phyloP scores from a whole-genome alignment of 2,113 vertebrate genomes.

The Tragelaphus scriptus region DNA sequence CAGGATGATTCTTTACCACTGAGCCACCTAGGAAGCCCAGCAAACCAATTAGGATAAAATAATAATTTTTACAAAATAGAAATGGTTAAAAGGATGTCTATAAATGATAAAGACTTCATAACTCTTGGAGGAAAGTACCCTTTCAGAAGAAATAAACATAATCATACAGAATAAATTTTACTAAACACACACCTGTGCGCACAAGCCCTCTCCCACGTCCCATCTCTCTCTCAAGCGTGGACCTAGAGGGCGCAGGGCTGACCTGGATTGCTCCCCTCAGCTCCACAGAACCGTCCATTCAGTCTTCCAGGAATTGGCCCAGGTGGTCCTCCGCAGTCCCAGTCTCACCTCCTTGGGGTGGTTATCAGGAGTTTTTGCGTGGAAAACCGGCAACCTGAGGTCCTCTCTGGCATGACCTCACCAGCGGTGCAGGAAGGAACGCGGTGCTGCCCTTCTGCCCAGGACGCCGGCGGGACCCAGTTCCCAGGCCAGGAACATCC shows the following conservation, averaged over 20 bases:
- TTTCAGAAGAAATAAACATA: neutral
- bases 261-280: conserved; percentile 61
- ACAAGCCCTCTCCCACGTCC: neutral
- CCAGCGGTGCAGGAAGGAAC: neutral
- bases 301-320: conserved; percentile 25
- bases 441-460: neutral
- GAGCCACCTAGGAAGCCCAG: neutral
- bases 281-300: conserved; percentile 42
- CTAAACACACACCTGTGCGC: neutral
- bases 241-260: neutral
- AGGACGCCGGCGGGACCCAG: neutral
- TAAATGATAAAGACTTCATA: neutral
- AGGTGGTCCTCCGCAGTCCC: neutral
- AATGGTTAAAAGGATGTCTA: neutral
- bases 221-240: neutral
- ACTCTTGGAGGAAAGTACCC: neutral
- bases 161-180: neutral
- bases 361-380: neutral
- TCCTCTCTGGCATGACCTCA: neutral
- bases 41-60: neutral
- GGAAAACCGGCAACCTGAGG: too few relatives aligned
- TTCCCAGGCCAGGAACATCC: neutral
- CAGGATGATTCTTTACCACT: neutral
- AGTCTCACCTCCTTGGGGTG: neutral
- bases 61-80: neutral